phyloP scores from a whole-genome alignment of 2,797 vertebrate species.

The Neosilurus mollespiculum region DNA sequence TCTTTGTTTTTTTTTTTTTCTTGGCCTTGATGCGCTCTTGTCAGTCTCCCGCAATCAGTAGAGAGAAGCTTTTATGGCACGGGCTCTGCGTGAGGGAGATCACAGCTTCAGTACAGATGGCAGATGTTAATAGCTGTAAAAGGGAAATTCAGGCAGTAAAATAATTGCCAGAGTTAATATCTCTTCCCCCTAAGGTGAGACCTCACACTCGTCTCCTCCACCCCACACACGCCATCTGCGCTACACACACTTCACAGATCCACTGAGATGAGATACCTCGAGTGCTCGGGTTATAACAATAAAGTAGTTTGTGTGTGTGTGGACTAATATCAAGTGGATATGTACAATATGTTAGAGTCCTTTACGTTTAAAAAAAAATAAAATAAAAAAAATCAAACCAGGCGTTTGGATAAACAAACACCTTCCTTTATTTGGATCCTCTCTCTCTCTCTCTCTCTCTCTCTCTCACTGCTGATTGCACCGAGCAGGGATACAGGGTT shows the following conservation, averaged over 20 bases:
- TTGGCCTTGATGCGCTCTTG: constrained; percentile 74
- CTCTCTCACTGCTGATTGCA: constrained; percentile 43
- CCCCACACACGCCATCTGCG: constrained; percentile 68
- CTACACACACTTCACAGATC: constrained; percentile 20
- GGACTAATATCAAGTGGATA: background rate
- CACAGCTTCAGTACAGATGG: constrained; percentile 82
- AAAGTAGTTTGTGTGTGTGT: background rate
- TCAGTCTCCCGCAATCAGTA: constrained; percentile 65
- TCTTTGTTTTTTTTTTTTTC: constrained; percentile 9
- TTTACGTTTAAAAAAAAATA: constrained; percentile 3
- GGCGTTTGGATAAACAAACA: constrained; percentile 37
- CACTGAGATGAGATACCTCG: constrained; percentile 30
- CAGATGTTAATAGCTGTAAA: constrained; percentile 85
- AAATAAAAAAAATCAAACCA: constrained; percentile 26
- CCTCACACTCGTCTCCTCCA: constrained; percentile 63
- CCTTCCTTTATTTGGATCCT: constrained; percentile 36
- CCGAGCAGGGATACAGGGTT: constrained; percentile 22
- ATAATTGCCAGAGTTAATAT: constrained; percentile 81
- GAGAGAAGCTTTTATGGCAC: constrained; percentile 49
- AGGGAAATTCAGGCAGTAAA: constrained; percentile 80
- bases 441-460: constrained; percentile 54
- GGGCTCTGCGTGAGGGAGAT: constrained; percentile 58
- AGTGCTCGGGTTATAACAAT: constrained; percentile 11
- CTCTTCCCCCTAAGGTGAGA: constrained; percentile 82
- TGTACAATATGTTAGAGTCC: constrained; percentile 13